Conservation (phyloP, 2,888 invertebrate genomes). For the Cantharis flavilabris region DNA sequence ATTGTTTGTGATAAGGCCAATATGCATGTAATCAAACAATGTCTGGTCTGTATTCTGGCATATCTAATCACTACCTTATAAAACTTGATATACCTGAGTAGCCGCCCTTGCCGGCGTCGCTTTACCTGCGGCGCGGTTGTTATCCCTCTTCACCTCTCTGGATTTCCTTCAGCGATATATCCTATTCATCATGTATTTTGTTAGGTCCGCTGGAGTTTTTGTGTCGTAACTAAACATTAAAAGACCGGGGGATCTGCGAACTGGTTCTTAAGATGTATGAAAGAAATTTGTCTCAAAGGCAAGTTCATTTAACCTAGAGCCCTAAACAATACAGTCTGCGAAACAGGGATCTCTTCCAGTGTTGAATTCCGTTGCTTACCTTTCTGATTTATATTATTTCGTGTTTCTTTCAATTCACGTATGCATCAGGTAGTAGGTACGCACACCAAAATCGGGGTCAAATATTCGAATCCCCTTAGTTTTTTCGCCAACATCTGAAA, state of each 20-base stretch:
- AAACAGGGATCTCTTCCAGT: conserved; percentile 28
- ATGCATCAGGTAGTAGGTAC: neutral
- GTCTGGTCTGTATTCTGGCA: conserved; percentile 20
- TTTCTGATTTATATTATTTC: conserved; percentile 27
- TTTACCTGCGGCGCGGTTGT: conserved; percentile 42
- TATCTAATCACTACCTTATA: conserved; percentile 36
- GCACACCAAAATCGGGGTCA: neutral
- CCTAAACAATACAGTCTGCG: conserved; percentile 49
- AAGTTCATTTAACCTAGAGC: conserved; percentile 37
- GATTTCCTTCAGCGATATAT: conserved; percentile 35
- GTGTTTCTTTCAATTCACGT: neutral
- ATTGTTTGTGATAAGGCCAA: conserved; percentile 12
- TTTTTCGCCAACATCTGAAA: neutral
- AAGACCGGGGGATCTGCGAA: conserved; percentile 43
- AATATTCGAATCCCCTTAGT: neutral
- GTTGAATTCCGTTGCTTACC: conserved; percentile 25
- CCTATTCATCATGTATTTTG: conserved; percentile 34
- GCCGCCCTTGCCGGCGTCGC: conserved; percentile 25
- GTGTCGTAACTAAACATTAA: conserved; percentile 38
- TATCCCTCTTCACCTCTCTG: conserved; percentile 33
- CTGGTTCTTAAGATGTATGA: conserved; percentile 47
- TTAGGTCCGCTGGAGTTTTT: conserved; percentile 40
- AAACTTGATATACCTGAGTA: conserved; percentile 33
- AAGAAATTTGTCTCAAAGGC: conserved; percentile 38
- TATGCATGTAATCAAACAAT: conserved; percentile 20